A percentile compares a stretch with the other conserved stretches of the same genome.
phyloP scores from a whole-genome alignment of 1,140 invertebrate genomes.

The Ephestia elutella region DNA sequence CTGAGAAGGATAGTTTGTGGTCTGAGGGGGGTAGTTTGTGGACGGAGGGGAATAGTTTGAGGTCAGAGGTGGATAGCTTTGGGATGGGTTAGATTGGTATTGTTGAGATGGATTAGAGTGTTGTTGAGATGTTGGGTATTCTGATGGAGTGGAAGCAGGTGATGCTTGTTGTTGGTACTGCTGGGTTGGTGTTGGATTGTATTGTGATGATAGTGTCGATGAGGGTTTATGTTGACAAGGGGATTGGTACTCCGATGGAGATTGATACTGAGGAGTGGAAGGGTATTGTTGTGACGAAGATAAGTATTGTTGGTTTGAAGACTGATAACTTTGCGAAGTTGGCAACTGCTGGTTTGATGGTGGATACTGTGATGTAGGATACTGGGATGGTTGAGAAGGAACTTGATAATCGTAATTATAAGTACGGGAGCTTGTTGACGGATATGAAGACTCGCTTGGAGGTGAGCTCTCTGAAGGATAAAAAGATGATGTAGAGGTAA shows the following conservation, averaged over 20 bases:
- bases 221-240: too few relatives aligned
- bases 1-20: background rate
- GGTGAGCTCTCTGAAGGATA: slow-evolving; percentile 3
- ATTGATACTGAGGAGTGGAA: background rate
- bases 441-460: background rate
- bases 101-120: slow-evolving; percentile 4
- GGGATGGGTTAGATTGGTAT: background rate
- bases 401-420: slow-evolving; percentile 13
- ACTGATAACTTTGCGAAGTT: slow-evolving; percentile 9
- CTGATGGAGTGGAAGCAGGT: background rate
- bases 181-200: slow-evolving; percentile 3
- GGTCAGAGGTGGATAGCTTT: background rate
- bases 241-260: slow-evolving; percentile 6
- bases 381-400: slow-evolving; percentile 22
- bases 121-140: slow-evolving; percentile 2
- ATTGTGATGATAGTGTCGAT: background rate
- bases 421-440: background rate
- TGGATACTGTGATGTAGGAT: slow-evolving; percentile 20
- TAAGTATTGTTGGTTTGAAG: background rate
- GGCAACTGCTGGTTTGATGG: slow-evolving; percentile 11
- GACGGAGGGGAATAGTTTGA: slow-evolving; percentile 6
- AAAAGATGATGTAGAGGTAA: slow-evolving; percentile 12
- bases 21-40: background rate
- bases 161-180: background rate
- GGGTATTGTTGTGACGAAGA: slow-evolving; percentile 8